A percentile compares a stretch with the other conserved stretches of the same genome.
Evolutionary conservation across 2,888 invertebrate genomes (phyloP).

Genomic region (Automeris io): DNA sequence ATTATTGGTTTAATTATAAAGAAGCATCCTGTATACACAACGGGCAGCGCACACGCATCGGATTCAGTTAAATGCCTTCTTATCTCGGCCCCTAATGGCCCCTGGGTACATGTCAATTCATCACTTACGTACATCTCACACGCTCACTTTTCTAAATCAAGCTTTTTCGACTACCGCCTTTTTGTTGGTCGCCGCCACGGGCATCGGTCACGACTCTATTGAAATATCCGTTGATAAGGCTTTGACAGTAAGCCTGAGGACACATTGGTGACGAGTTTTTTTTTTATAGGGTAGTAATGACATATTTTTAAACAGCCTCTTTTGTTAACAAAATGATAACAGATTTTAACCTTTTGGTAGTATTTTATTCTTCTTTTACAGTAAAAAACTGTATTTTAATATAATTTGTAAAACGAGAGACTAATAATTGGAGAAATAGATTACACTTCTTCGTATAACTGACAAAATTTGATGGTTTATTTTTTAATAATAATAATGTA

Average conservation of each 20-base stretch:
- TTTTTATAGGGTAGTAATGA: no score
- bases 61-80: conserved; percentile 69
- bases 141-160: conserved; percentile 37
- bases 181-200: conserved; percentile 7
- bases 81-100: conserved; percentile 69
- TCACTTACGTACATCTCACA: conserved; percentile 54
- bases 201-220: conserved; percentile 25
- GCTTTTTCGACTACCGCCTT: conserved; percentile 24
- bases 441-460: no score
- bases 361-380: no score
- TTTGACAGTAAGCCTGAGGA: conserved; percentile 16
- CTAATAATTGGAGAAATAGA: no score
- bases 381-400: no score
- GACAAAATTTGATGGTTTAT: no score
- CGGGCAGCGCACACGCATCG: conserved; percentile 40
- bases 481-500: no score
- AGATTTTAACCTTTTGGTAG: no score
- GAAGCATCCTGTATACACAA: conserved; percentile 24
- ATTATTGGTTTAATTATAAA: not conserved
- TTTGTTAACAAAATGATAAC: no score
- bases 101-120: conserved; percentile 72
- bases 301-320: no score
- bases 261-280: not conserved
- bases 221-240: conserved; percentile 33
- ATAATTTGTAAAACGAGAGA: no score